These are phyloP conservation scores for Catharus bicknelli DNA, from an alignment of 2,113 vertebrate species.

Conservation along the genomic window DNA sequence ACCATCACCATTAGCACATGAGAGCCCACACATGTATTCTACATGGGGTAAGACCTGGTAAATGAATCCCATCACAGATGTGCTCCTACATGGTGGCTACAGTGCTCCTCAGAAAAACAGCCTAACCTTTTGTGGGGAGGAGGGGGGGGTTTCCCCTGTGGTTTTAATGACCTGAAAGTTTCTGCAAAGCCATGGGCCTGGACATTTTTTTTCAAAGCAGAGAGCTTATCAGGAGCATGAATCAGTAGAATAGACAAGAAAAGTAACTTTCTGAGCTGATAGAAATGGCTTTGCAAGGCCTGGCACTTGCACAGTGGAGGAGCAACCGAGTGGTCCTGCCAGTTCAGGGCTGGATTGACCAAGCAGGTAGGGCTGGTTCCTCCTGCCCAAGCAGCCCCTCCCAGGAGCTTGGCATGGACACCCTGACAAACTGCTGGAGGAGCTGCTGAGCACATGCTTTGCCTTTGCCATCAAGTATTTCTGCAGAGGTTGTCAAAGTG, in stretches of 20 bases:
- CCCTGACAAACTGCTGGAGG: neutral
- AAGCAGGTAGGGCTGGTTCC: neutral
- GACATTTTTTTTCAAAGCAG: neutral
- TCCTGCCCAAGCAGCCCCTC: neutral
- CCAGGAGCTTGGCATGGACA: neutral
- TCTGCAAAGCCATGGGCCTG: neutral
- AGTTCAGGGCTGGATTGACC: neutral
- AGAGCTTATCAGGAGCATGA: neutral
- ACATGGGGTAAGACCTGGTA: neutral
- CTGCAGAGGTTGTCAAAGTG: neutral
- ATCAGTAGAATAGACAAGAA: neutral
- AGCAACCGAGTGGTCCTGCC: neutral
- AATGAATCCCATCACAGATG: neutral
- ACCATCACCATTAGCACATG: fast-evolving
- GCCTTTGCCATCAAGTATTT: neutral
- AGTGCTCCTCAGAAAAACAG: neutral
- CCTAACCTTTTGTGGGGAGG: neutral
- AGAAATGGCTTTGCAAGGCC: neutral
- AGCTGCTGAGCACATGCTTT: fast-evolving
- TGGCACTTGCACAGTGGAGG: neutral
- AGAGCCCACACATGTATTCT: fast-evolving
- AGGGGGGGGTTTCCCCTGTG: neutral
- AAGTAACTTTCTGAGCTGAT: neutral
- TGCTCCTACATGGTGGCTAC: neutral
- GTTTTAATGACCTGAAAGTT: neutral